phyloP scores from a whole-genome alignment of 1,140 invertebrate genomes.

The Pogonomyrmex barbatus region DNA sequence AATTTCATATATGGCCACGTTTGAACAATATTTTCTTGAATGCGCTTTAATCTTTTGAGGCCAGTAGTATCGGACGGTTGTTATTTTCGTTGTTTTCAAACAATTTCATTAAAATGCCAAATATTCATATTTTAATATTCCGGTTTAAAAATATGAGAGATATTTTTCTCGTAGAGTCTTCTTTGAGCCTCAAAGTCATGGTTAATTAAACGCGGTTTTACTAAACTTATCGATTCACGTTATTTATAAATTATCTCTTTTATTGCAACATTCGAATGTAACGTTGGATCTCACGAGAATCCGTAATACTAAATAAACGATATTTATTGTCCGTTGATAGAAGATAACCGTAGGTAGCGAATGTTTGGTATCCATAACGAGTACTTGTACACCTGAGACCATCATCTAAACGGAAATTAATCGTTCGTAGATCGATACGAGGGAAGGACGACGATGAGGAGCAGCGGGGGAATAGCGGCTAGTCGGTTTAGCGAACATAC shows the following conservation, averaged over 20 bases:
- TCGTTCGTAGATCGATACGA: slow-evolving; percentile 69
- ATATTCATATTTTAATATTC: slow-evolving; percentile 38
- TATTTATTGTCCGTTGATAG: slow-evolving; percentile 16
- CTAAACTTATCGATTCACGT: background rate
- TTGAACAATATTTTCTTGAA: slow-evolving; percentile 54
- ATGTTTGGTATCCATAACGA: slow-evolving; percentile 57
- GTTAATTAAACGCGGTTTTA: background rate
- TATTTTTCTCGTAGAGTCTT: background rate
- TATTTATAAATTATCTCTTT: background rate
- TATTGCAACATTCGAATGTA: background rate
- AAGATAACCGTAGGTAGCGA: slow-evolving; percentile 33
- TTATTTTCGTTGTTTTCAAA: slow-evolving; percentile 10
- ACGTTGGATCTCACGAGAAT: background rate
- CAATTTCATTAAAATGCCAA: slow-evolving; percentile 29
- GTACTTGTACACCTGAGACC: slow-evolving; percentile 64
- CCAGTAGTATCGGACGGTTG: background rate
- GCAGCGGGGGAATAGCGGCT: slow-evolving; percentile 54
- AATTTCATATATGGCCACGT: slow-evolving; percentile 46
- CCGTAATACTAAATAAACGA: slow-evolving; percentile 21
- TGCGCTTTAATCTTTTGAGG: slow-evolving; percentile 33
- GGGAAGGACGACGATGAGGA: background rate
- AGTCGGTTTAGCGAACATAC: slow-evolving; percentile 68
- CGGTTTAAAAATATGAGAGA: background rate
- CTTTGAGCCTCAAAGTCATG: background rate
- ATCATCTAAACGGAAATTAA: slow-evolving; percentile 77